Evolutionary conservation across 1,140 invertebrate genomes (phyloP).

Genomic region (Heliconius melpomene): DNA sequence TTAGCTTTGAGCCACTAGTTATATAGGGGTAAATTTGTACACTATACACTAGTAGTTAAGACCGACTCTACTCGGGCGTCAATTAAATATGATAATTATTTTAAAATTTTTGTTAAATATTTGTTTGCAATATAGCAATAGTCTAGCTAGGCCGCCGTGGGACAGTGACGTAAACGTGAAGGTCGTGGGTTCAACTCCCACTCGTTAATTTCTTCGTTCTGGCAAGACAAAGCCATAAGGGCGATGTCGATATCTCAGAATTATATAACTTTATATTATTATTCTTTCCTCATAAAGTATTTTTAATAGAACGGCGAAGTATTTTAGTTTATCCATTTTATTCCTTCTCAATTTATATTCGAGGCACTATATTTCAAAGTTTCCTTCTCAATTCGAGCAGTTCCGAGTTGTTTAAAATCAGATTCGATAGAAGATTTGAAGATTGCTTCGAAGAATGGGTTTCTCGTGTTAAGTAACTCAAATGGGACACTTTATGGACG

Average conservation of each 20-base stretch:
- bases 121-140: no score
- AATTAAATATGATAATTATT: no score
- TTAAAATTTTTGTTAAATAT: no score
- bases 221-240: no score
- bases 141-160: no score
- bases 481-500: background rate
- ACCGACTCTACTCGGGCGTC: no score
- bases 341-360: background rate
- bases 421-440: background rate
- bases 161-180: no score
- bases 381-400: background rate
- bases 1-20: background rate
- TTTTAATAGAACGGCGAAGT: background rate
- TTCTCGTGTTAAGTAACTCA: background rate
- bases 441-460: background rate
- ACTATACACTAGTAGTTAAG: background rate
- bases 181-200: no score
- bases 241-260: no score
- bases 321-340: background rate
- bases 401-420: background rate
- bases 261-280: no score
- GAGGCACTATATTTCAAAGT: background rate
- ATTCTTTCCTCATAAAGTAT: background rate
- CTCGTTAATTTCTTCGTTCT: no score
- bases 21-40: background rate